Base-by-base conservation (phyloP, 2,797 vertebrate species). In the Rachycentron canadum region DNA sequence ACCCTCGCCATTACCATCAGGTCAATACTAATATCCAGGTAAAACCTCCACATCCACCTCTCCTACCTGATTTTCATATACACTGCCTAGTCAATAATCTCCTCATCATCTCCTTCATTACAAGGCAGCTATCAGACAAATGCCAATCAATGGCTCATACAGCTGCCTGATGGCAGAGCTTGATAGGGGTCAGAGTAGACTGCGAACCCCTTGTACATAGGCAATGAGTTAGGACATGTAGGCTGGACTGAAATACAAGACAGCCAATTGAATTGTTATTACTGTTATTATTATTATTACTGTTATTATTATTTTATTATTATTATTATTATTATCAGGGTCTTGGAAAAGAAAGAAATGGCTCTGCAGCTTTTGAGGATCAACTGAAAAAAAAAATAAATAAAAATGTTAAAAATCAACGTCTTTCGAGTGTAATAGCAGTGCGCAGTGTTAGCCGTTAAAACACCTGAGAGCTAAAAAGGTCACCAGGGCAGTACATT, bases 1-100 rank as follows among this genome's bases (percentile, higher is more conserved):
- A 85, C 52, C 77, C 63, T 82, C 50, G 56, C 77, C 83, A 86
- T 89, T 86, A 86, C 63, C 75, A 78, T 77, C 59, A 73, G 72
- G 82, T 93, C 90, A 89, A 92, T 92, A 90, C 87, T 86, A 90
- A 90, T 92, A 90, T 89, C 69, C 70, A 89, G 77, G 84, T 88
- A 89, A 90, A 91, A 79, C 78, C 82, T 81, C 67, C 68, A 81
- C 81, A 82, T 88, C 83, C 80, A 83, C 77, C 72, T 81, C 75
- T 77, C 23, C 78, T 43, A 50, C 69, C 83, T 88, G 85, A 91
- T 88, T 89, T 91, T 84, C 75, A 91, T 86, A 86, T 26, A 82
- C 65, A 72, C 78, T 57, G 81, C 65, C 47, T 49, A 47, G 83
- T 93, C 91, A 90, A 92, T 88, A 90, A 91, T 83, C 85, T 72